Evolutionary conservation across 2,888 invertebrate genomes (phyloP).

Genomic region (Leptogaster cylindrica): DNA sequence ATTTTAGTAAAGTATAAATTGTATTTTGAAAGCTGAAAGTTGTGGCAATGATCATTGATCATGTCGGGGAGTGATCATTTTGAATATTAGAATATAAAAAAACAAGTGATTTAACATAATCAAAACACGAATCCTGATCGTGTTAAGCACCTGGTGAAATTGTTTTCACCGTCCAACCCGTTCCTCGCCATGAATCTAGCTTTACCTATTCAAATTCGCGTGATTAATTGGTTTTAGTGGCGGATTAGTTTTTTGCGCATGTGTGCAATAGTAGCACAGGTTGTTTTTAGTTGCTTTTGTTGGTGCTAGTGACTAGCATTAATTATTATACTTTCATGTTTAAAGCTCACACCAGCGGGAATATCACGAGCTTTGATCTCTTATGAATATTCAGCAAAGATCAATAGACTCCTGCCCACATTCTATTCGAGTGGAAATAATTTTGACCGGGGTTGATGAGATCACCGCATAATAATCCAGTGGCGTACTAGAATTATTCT

Average conservation of each 20-base stretch:
- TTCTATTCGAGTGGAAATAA: slow-evolving; percentile 33
- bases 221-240: slow-evolving; percentile 13
- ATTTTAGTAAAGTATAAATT: too few relatives aligned
- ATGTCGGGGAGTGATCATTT: too few relatives aligned
- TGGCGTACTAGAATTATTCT: slow-evolving; percentile 5
- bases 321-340: too few relatives aligned
- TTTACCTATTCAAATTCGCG: slow-evolving; percentile 2
- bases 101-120: too few relatives aligned
- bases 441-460: slow-evolving; percentile 11
- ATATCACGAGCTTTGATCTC: slow-evolving; percentile 4
- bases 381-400: slow-evolving; percentile 31
- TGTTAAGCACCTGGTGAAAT: neutral
- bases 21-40: too few relatives aligned
- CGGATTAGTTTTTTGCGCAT: too few relatives aligned
- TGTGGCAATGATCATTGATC: too few relatives aligned
- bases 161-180: too few relatives aligned
- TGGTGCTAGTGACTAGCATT: neutral
- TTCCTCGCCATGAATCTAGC: neutral
- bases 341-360: neutral
- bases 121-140: neutral
- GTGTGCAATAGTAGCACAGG: too few relatives aligned
- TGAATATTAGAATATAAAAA: too few relatives aligned
- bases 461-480: slow-evolving; percentile 19
- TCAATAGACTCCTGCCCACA: slow-evolving; percentile 34
- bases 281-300: too few relatives aligned